phyloP scores from a whole-genome alignment of 1,140 invertebrate genomes.

The Conus betulinus region DNA sequence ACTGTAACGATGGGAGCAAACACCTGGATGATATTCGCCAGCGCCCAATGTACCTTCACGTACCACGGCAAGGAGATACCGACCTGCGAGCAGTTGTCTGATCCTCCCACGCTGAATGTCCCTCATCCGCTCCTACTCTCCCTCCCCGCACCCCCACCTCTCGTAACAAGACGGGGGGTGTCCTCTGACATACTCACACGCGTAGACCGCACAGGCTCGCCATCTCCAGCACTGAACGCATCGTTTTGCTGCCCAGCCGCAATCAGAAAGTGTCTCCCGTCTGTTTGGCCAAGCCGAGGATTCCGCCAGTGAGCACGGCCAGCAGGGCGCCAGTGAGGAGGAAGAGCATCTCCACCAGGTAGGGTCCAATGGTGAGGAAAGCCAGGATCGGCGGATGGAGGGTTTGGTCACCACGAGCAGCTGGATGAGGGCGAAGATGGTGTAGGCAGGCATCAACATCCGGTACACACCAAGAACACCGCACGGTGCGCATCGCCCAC shows the following conservation, averaged over 20 bases:
- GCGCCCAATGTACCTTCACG: slow-evolving; percentile 56
- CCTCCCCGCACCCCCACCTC: not conserved
- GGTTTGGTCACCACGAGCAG: not conserved
- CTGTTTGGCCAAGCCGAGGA: not conserved
- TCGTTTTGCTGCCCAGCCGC: not conserved
- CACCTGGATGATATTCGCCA: slow-evolving; percentile 53
- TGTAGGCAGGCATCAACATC: slow-evolving; percentile 29
- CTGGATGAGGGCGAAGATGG: slow-evolving; percentile 20
- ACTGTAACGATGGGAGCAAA: slow-evolving; percentile 55
- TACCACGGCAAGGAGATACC: slow-evolving; percentile 40
- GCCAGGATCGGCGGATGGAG: slow-evolving; percentile 37
- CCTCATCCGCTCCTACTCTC: not conserved
- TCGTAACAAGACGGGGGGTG: too few species aligned
- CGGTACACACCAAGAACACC: slow-evolving; percentile 46
- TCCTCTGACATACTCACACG: not conserved
- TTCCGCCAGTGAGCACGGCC: slow-evolving; percentile 8
- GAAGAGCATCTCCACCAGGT: slow-evolving; percentile 43
- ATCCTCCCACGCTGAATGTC: not conserved
- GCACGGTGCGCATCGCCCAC: slow-evolving; percentile 46
- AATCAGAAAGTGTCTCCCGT: not conserved
- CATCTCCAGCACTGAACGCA: not conserved
- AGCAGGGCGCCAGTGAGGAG: slow-evolving; percentile 22
- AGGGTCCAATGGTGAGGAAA: slow-evolving; percentile 57
- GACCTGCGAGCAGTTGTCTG: too few species aligned
- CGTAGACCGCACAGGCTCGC: not conserved